These are phyloP conservation scores for Onychostruthus taczanowskii DNA, from an alignment of 2,113 vertebrate species.

Conservation along the genomic window DNA sequence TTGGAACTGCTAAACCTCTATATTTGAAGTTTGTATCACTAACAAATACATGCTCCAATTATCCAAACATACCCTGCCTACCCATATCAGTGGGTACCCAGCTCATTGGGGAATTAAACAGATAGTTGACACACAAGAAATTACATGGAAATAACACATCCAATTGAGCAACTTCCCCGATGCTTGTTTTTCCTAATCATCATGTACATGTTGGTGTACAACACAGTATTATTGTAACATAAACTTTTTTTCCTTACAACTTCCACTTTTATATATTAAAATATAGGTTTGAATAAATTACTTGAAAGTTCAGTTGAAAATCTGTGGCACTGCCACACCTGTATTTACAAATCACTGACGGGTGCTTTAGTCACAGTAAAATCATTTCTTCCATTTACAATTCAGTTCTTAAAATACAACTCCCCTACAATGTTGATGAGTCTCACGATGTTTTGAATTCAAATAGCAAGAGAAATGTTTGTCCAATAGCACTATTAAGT, in stretches of 20 bases:
- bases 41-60: neutral
- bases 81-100: neutral
- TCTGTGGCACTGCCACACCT: neutral
- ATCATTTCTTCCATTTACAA: neutral
- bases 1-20: neutral
- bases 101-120: neutral
- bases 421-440: neutral
- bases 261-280: too few species aligned
- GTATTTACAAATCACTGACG: neutral
- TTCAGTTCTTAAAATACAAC: neutral
- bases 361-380: neutral
- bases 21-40: neutral
- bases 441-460: neutral
- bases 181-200: neutral
- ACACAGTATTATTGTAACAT: neutral
- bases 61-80: neutral
- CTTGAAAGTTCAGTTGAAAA: neutral
- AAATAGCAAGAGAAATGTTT: neutral
- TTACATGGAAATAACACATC: neutral
- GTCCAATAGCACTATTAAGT: neutral
- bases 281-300: neutral
- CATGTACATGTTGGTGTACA: neutral
- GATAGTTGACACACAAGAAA: neutral
- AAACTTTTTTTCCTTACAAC: neutral
- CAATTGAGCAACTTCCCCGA: neutral